Base-by-base conservation (phyloP, 2,888 invertebrate genomes). In the Orchesellides sinensis region DNA sequence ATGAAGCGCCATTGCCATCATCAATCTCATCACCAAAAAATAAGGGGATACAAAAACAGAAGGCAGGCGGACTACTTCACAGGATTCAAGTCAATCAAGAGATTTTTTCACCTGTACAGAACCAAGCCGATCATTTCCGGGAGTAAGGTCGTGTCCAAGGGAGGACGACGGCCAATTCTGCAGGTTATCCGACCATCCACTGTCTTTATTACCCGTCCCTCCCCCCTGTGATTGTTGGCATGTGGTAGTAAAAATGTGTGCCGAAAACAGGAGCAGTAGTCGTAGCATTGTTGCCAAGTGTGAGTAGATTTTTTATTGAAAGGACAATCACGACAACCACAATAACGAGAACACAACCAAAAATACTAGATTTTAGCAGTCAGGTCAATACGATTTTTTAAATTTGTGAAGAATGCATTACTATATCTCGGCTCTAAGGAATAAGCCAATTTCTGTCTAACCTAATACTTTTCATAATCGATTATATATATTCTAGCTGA, bases 41-140 rank as follows among this genome's bases (percentile, higher is more conserved):
- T 5, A n/a, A 25, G n/a, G 59, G n/a, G 8, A 5, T 2, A 27
- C 27, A 19, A 35, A 35, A 35, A 35, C 35, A 35, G 12, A 35
- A 29, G 21, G 17, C 25, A 63, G 32, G 40, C 23, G 40, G 40
- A 40, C 61, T 63, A 35, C 63, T 40, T 40, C 40, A 40, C 5
- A 5, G 23, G 17, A 61, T 5, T 32, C 32, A 32, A 10, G 32
- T 32, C 35, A n/a, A 61, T 32, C 32, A 61, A 61, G 19, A 49
- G 49, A 59, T 59, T 59, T 21, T 59, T 78, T 91, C 92, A 96
- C 96, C 95, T 98, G 98, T 89, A 98, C 98, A 90, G 98, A 98
- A 91, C 98, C 98, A 91, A 97, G 97, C 84, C 91, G 91, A 92
- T 97, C 93, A 92, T 98, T 98, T 89, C 97, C 97, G 89, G 98